Base-by-base conservation (phyloP, 1,140 invertebrate genomes). In the Musca vetustissima region DNA sequence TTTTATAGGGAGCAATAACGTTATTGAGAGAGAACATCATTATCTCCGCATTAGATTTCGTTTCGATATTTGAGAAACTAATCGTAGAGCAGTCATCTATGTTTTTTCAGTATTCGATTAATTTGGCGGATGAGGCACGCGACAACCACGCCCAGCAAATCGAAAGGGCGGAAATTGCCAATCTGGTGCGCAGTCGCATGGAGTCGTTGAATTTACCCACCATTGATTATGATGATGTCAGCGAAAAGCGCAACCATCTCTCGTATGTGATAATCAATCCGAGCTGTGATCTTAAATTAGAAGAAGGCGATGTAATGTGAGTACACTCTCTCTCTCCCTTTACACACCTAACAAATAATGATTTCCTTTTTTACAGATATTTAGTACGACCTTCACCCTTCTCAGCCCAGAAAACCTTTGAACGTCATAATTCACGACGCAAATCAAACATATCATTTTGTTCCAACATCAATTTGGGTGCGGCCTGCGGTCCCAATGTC, bases 181-280 rank as follows among this genome's bases (percentile, higher is more conserved):
- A 98, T 81, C 84, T 98, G 71, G 96, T 98, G 1, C 88, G 93
- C 52, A 96, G 94, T 19, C 86, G 96, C 21, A 97, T 98, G 95
- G 92, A 95, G 72, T 96, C 93, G 24, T 82, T 98, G 2, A 95
- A 96, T 70, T 85, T 98, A 59, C 95, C 94, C 0, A 88, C 89
- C 0, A 89, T 92, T 43, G 94, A 98, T 76, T 97, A 97, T 81
- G 95, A 95, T 83, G 94, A 97, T 79, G 93, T 95, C 4, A 94
- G 93, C 67, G 93, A 96, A 81, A 95, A 97, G 83, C 85, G 94
- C 48, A 95, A 92, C 84, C 93, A 90, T 71, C 86, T 99, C 8
- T 98, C 96, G 2, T 99, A 98, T 84, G 97, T 98, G 66, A 98
- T 99, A 74, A 98, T 98, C 76, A 99, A 99, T 82, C 97, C 97